A percentile compares a stretch with the other conserved stretches of the same genome.
These are phyloP conservation scores for Yponomeuta malinellus DNA, from an alignment of 2,888 invertebrate species.

Conservation along the genomic window DNA sequence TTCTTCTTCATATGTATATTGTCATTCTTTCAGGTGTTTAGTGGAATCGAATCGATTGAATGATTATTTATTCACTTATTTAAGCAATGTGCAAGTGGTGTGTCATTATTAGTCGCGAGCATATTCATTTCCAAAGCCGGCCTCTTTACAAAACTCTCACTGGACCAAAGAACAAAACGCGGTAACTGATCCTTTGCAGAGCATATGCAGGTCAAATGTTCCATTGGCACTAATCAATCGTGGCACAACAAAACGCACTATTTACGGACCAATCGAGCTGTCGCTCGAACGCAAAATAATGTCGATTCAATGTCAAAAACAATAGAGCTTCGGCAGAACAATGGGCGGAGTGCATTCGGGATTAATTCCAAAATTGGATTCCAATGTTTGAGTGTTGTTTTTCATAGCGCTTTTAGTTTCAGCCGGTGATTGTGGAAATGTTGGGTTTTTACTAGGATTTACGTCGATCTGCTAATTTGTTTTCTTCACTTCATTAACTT, in stretches of 20 bases:
- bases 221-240: conserved; percentile 53
- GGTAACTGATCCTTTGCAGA: conserved; percentile 10
- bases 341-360: neutral
- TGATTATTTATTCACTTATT: too few relatives aligned
- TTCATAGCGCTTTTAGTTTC: conserved; percentile 24
- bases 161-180: neutral
- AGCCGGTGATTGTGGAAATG: neutral
- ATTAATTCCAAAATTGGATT: conserved; percentile 2
- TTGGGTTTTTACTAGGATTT: neutral
- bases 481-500: too few relatives aligned
- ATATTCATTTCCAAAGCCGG: neutral
- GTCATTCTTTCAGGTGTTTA: too few relatives aligned
- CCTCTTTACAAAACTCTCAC: neutral
- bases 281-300: conserved; percentile 48
- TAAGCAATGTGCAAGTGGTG: neutral
- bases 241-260: conserved; percentile 52
- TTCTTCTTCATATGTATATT: too few relatives aligned
- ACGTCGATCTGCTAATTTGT: too few relatives aligned
- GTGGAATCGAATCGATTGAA: too few relatives aligned
- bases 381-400: neutral
- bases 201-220: conserved; percentile 7
- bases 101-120: neutral
- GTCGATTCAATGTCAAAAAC: conserved; percentile 34
- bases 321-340: conserved; percentile 4
- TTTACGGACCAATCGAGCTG: conserved; percentile 65